Evolutionary conservation across 2,797 vertebrate genomes (phyloP).

Genomic region (Molossus alvarezi): DNA sequence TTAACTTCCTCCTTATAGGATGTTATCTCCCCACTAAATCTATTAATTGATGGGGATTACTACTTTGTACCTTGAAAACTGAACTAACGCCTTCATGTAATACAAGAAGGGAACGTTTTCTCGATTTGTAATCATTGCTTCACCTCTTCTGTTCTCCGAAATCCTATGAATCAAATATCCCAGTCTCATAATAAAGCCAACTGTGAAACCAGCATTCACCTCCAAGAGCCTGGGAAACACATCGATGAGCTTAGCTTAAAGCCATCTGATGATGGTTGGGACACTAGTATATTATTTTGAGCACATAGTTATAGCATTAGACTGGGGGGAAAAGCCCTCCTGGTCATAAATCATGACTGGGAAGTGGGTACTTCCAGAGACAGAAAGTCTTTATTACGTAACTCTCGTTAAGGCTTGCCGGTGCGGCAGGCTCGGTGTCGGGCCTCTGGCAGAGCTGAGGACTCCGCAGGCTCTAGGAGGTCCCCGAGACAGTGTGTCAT

Average conservation of each 20-base stretch:
- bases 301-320: not conserved
- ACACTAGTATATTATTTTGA: not conserved
- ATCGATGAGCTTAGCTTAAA: not conserved
- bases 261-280: not conserved
- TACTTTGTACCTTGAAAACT: not conserved
- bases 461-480: constrained; percentile 59
- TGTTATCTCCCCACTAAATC: not conserved
- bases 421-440: not conserved
- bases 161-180: not conserved
- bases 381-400: constrained; percentile 28
- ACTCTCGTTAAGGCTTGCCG: not conserved
- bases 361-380: not conserved
- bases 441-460: not conserved
- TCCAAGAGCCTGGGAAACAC: constrained; percentile 40
- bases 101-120: not conserved
- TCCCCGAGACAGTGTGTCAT: constrained; percentile 54
- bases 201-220: not conserved
- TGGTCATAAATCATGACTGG: not conserved
- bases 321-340: constrained; percentile 5
- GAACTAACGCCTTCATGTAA: constrained; percentile 7
- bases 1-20: constrained; percentile 20
- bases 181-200: not conserved
- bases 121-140: not conserved
- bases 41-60: not conserved
- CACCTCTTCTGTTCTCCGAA: not conserved